A percentile compares a stretch with the other conserved stretches of the same genome.
phyloP scores from a whole-genome alignment of 2,888 invertebrate species.

The Frankliniella intonsa region DNA sequence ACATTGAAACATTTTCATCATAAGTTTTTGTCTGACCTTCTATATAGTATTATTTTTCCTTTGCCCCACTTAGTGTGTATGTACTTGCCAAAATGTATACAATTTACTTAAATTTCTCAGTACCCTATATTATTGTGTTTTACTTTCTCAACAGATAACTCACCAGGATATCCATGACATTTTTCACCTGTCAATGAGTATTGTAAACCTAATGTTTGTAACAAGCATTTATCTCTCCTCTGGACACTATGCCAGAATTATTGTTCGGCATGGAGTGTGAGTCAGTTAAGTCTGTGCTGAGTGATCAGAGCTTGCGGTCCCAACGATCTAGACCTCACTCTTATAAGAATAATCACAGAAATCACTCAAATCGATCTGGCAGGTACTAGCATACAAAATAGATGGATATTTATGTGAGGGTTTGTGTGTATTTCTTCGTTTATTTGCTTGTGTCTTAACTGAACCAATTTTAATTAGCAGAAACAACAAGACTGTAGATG shows the following conservation, averaged over 20 bases:
- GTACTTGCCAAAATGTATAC: too few species aligned
- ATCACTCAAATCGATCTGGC: conserved; percentile 63
- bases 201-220: background rate
- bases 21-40: too few species aligned
- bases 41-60: too few species aligned
- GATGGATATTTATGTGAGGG: conserved; percentile 27
- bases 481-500: conserved; percentile 44
- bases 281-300: conserved; percentile 76
- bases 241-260: conserved; percentile 41
- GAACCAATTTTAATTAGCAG: conserved; percentile 23
- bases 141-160: too few species aligned
- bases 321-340: conserved; percentile 44
- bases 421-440: background rate
- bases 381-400: conserved; percentile 49
- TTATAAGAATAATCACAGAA: conserved; percentile 54
- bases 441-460: background rate
- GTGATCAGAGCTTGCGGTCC: conserved; percentile 76
- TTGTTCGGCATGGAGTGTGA: conserved; percentile 80
- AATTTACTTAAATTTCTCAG: too few species aligned
- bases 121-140: too few species aligned
- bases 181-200: too few species aligned
- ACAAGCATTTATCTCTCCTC: background rate
- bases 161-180: too few species aligned
- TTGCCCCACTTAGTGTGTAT: too few species aligned
- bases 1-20: too few species aligned